These are phyloP conservation scores for Nannospalax galili DNA, from an alignment of 2,113 vertebrate species.

Conservation along the genomic window DNA sequence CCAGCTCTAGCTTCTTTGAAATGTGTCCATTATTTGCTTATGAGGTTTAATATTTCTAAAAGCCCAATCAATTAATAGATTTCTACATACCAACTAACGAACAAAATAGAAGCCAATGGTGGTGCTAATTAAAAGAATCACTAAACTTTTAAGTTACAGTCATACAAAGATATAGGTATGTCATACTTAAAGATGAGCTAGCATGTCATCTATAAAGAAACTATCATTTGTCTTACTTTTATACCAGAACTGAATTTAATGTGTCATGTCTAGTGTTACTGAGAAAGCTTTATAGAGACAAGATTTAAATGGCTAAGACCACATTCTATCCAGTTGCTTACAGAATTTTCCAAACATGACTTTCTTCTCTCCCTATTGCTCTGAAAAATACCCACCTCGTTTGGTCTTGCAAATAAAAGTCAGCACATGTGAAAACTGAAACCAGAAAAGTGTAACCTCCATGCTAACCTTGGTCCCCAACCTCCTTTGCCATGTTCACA, in stretches of 20 bases:
- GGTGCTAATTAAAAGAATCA: not conserved
- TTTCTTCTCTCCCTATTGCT: not conserved
- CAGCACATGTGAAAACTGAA: not conserved
- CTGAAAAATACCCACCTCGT: not conserved
- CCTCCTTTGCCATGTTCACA: fast-evolving
- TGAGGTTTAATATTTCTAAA: not conserved
- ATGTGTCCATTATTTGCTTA: not conserved
- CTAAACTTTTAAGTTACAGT: not conserved
- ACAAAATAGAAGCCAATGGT: not conserved
- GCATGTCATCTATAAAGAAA: not conserved
- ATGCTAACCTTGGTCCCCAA: not conserved
- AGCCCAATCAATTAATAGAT: not conserved
- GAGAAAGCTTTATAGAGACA: not conserved
- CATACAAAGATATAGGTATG: not conserved
- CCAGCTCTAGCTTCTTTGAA: not conserved
- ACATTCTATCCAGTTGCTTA: not conserved
- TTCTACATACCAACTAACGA: not conserved
- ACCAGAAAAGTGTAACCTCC: not conserved
- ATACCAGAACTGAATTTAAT: not conserved
- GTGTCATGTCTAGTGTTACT: not conserved
- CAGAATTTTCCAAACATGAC: not conserved
- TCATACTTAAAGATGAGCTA: not conserved
- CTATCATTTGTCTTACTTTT: not conserved
- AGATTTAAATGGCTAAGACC: not conserved
- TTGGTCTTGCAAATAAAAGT: not conserved